Evolutionary conservation across 2,113 vertebrate genomes (phyloP), one percentile per base, ranked within the genome.

Genomic region (Narcine bancroftii): DNA sequence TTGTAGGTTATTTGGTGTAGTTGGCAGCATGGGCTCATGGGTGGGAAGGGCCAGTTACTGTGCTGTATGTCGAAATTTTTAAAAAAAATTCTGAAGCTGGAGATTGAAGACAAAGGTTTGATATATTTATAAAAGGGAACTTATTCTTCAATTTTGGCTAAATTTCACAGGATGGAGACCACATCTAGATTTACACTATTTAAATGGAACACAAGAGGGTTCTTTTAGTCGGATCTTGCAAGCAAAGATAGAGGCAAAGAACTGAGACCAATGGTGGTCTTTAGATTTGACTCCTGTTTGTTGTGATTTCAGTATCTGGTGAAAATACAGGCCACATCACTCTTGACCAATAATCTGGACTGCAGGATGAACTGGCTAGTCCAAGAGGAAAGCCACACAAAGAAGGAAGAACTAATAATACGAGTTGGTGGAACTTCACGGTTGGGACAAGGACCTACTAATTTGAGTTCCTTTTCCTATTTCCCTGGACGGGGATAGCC

Each of bases 281-380:
- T 53, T 11, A 33, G 15, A 6, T 63, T 87, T 60, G 19, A 69
- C 19, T 63, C 17, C 17, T 63, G 60, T 15, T 63, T 24, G 24
- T 69, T 24, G 21, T 26, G 21, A 69, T 42, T 77, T 77, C 47
- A 91, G 63, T 71, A 91, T 69, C 69, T 91, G 89, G 89, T 47
- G 65, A 91, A 71, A 91, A 42, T 69, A 69, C 29, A 63, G 36
- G 21, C 6, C 56, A 33, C n/a, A 36, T 39, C 6, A 60, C 36
- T 63, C 60, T 17, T 26, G 19, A 65, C 9, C 21, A 24, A 91
- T 21, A 91, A 69, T 66, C 39, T 45, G 39, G 0, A 33, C 53
- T 45, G 26, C 63, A 69, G 29, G 39, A 66, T 42, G 29, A 19
- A 69, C 63, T 69, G 65, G 87, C 60, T 36, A 10, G 33, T 89